Base-by-base conservation (phyloP, 2,797 vertebrate species). In the Mus minutoides region DNA sequence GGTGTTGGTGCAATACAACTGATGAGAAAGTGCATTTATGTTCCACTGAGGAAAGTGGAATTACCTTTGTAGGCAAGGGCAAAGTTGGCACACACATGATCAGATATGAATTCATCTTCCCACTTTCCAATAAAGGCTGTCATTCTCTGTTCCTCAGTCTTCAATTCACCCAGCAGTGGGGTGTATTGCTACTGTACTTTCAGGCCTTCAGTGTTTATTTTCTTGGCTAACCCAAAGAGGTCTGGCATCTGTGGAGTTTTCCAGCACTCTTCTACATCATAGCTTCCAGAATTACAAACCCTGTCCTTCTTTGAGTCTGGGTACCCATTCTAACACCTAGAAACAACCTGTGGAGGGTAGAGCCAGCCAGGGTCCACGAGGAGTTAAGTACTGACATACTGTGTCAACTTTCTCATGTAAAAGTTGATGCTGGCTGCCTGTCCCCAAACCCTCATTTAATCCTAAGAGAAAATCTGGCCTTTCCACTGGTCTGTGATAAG, bases 161-260 rank as follows among this genome's bases (percentile, higher is more conserved):
- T 93, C 78, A n/a, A 54, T 90, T 91, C 16, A 71, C 19, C n/a
- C 56, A 22, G 52, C 2, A 19, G 31, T 71, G 37, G 37, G 40
- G 16, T 85, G 46, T 56, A 3, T 88, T 84, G 58, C 86, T 83
- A 91, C 84, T 94, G 6, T 92, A 79, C 67, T 91, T 75, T 76
- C 14, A 76, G 67, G 21, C 9, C 40, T 11, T 94, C 29, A 34
- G 69, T 69, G 22, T 92, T 97, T 95, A 95, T 92, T 93, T 95
- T 96, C 17, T 71, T 93, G 64, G 82, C 62, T 88, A 90, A 91
- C n/a, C 90, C 52, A 77, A 34, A 10, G 19, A 60, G 77, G 29
- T 94, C 94, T n/a, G 40, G 62, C 92, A 14, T 71, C 62, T n/a
- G 11, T 83, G 79, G 80, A 83, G 29, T 93, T 86, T 95, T 93